Base-by-base conservation (phyloP, 1,140 invertebrate genomes). In the Philopotamus ludificatus region DNA sequence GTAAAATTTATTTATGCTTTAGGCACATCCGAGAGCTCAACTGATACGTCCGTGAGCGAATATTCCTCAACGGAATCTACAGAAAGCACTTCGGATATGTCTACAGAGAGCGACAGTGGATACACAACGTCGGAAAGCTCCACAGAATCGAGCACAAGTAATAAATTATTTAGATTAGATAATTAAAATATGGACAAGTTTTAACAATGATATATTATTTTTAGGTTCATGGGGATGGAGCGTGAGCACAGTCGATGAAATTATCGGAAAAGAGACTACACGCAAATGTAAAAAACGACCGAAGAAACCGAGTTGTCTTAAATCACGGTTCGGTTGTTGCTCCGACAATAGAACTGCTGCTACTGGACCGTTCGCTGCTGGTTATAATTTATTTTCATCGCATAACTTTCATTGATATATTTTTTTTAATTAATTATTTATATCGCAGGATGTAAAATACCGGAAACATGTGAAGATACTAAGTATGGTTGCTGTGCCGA, bases 401-500 rank as follows among this genome's bases (percentile, higher is more conserved):
- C 22, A 8, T n/a, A 39, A 39, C n/a, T 39, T 39, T 39, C 7
- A 39, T 7, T 45, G 15, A n/a, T n/a, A n/a, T n/a, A n/a, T n/a
- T n/a, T n/a, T n/a, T n/a, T n/a, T n/a, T 23, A n/a, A 26, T 10
- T 50, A 16, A 23, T 62, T 39, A 8, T 53, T 26, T 22, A 28
- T 45, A 49, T 64, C 39, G 23, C 44, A 84, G 84, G 89, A 15
- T 94, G 91, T 73, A 83, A 85, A 0, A 85, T 79, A 64, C 84
- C 85, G 0, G 81, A 87, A 66, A 93, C 90, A 0, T 93, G 91
- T 68, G 82, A 84, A 68, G 93, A 94, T 45, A 89, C 93, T 0
- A 84, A 88, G 72, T 90, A 85, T 73, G 93, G 94, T 2, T 98
- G 95, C 78, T 98, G 96, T 75, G 81, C 86, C 7, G 95, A 98